Conservation (phyloP, 2,888 invertebrate genomes). For the Neoscelio sp. region DNA sequence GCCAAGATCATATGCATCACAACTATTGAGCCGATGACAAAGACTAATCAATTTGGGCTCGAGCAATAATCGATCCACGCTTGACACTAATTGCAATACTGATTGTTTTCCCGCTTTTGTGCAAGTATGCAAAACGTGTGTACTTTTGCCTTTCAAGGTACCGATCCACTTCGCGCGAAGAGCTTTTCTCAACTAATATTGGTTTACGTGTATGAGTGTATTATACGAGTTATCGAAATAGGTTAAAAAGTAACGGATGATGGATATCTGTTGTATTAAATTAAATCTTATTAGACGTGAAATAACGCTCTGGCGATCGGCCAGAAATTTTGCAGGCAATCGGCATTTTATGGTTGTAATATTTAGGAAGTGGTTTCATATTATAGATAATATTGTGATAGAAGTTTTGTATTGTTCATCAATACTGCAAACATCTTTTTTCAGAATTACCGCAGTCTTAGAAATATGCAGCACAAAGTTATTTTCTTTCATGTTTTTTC, state of each 20-base stretch:
- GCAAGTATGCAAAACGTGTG: constrained; percentile 64
- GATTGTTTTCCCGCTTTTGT: constrained; percentile 63
- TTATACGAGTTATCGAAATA: constrained; percentile 50
- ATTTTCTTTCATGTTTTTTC: too few species aligned
- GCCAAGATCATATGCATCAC: constrained; percentile 23
- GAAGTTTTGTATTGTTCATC: too few species aligned
- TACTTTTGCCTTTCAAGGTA: constrained; percentile 20
- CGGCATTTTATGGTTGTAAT: constrained; percentile 11
- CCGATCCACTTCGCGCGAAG: constrained; percentile 40
- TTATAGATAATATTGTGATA: too few species aligned
- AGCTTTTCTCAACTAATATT: constrained; percentile 22
- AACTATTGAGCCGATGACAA: constrained; percentile 37
- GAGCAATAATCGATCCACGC: constrained; percentile 51
- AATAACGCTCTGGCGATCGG: constrained; percentile 26
- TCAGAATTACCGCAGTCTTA: too few species aligned
- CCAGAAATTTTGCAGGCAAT: constrained; percentile 38
- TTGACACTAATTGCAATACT: constrained; percentile 65
- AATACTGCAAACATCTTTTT: too few species aligned
- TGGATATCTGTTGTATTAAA: constrained; percentile 36
- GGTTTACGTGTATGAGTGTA: constrained; percentile 15
- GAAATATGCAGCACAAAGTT: too few species aligned
- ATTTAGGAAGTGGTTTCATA: constrained; percentile 19
- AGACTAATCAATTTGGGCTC: constrained; percentile 53
- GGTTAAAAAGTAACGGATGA: constrained; percentile 52
- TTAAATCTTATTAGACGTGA: constrained; percentile 36